Evolutionary conservation across 1,140 invertebrate genomes (phyloP), one percentile per base, ranked within the genome.

Genomic region (Contarinia nasturtii): DNA sequence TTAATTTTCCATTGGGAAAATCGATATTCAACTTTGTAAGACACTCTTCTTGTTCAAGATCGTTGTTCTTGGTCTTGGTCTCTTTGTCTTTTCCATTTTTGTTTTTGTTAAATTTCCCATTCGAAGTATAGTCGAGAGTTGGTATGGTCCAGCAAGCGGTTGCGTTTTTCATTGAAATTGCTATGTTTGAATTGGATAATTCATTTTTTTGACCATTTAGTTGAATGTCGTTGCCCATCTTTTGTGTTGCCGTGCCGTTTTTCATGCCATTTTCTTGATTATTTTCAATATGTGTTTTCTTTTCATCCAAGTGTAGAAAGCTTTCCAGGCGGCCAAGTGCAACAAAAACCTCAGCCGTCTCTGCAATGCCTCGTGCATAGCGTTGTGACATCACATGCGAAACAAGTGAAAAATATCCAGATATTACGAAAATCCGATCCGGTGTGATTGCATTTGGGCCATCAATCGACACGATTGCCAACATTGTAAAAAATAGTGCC

Each of bases 321-420:
- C 64, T 56, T 49, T 75, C 67, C 0, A 81, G 55, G 48, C 77
- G 60, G 47, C 65, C 67, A 0, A 80, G 67, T 0, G 77, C 74
- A 0, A 79, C 76, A 33, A 73, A 56, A 5, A 69, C 65, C 52
- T 78, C 75, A 0, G 74, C 71, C 22, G 74, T 60, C 52, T 73
- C 77, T 1, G 76, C 73, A 40, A 82, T 71, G 7, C 76, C 80
- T 14, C 76, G 68, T 0, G 80, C 79, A 53, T 83, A 80, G 67
- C 81, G 75, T 17, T 77, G 67, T 0, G 76, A 74, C 70, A 84
- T 73, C 5, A 73, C 73, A 15, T 74, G 66, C 0, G 77, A 67
- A 0, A 83, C 55, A 5, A 74, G 69, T 50, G 74, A 74, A 57
- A 76, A 79, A 48, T 79, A 76, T 0, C 75, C 69, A 33, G 74